Percentiles rank a stretch among this genome's conserved stretches.
phyloP scores from a whole-genome alignment of 2,797 vertebrate species.

The Platyrinchus mystaceus region DNA sequence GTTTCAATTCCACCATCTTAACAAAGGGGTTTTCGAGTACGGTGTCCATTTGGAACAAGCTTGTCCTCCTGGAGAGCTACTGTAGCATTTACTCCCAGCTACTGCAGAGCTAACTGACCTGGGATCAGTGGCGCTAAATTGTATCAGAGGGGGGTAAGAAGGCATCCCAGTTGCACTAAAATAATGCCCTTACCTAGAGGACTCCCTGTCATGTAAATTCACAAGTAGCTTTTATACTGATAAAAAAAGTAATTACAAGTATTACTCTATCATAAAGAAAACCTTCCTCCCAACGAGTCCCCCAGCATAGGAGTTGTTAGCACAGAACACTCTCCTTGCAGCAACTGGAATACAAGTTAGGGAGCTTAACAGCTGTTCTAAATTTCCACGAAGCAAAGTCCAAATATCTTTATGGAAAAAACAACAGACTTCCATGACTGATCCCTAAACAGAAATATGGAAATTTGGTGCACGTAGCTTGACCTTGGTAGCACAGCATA shows the following conservation, averaged over 20 bases:
- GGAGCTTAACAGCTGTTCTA: background rate
- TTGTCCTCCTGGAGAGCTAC: background rate
- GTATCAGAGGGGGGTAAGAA: background rate
- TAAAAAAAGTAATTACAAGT: background rate
- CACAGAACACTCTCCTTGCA: background rate
- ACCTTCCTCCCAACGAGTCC: background rate
- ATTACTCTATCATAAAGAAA: background rate
- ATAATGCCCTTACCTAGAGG: background rate
- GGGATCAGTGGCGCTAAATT: background rate
- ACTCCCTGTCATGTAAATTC: background rate
- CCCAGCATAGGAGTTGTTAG: background rate
- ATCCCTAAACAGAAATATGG: background rate
- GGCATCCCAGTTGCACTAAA: background rate
- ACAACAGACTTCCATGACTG: background rate
- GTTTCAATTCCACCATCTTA: background rate
- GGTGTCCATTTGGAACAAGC: background rate
- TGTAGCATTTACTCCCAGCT: background rate
- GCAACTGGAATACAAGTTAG: background rate
- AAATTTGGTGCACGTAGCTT: background rate
- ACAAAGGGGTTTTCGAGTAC: background rate
- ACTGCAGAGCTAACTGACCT: background rate
- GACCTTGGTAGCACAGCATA: background rate
- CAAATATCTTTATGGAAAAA: background rate
- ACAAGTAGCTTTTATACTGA: background rate
- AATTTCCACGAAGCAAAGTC: background rate